phyloP scores from a whole-genome alignment of 2,113 vertebrate species.

The Athene cunicularia region DNA sequence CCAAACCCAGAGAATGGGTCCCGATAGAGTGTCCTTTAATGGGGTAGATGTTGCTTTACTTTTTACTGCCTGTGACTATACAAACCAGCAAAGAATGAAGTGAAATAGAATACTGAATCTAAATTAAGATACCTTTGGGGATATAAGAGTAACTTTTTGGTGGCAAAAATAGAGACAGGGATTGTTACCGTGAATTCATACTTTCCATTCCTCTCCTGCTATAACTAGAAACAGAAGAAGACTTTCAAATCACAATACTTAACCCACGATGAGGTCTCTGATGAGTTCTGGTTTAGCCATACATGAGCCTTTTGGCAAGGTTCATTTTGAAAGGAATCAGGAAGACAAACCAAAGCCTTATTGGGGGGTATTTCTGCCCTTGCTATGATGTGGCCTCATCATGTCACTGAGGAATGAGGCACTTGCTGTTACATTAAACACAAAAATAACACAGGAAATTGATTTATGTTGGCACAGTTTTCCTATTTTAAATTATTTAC shows the following conservation, averaged over 20 bases:
- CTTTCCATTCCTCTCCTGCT: background rate
- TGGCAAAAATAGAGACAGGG: background rate
- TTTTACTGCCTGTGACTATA: background rate
- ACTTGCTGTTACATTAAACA: slow-evolving; percentile 66
- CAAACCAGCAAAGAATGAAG: background rate
- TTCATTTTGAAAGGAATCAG: slow-evolving; percentile 50
- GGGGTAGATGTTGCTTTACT: background rate
- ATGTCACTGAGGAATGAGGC: slow-evolving; percentile 65
- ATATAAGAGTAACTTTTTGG: background rate
- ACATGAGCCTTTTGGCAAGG: slow-evolving; percentile 14
- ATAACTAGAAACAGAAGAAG: background rate
- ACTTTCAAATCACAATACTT: background rate
- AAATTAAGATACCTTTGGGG: background rate
- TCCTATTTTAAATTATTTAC: slow-evolving; percentile 68
- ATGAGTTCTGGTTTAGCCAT: slow-evolving; percentile 59
- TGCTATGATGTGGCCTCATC: slow-evolving; percentile 60
- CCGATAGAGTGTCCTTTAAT: background rate
- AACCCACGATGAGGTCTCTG: background rate
- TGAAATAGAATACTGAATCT: background rate
- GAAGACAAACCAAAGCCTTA: slow-evolving; percentile 33
- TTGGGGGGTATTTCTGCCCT: slow-evolving; percentile 48
- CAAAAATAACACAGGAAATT: slow-evolving; percentile 65
- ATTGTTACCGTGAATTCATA: background rate
- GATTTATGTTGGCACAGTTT: slow-evolving; percentile 71
- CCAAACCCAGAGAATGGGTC: background rate